Conservation (phyloP, 1,140 invertebrate species). For the Gonatopus flavifemur region DNA sequence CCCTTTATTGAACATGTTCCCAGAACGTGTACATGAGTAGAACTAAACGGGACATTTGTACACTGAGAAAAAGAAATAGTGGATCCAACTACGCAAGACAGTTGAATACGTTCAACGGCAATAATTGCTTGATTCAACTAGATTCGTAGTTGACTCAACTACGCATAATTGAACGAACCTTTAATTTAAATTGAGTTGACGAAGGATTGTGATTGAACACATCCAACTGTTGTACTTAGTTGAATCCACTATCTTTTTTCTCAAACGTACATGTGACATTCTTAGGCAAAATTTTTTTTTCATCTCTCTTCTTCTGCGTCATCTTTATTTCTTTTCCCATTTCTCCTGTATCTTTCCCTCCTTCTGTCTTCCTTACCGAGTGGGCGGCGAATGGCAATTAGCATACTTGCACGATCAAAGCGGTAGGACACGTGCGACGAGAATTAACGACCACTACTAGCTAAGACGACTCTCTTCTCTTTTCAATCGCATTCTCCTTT, state of each 20-base stretch:
- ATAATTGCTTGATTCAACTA: too few relatives aligned
- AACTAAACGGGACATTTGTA: too few relatives aligned
- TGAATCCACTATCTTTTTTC: too few relatives aligned
- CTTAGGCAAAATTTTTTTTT: not conserved
- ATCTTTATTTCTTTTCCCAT: constrained; percentile 8
- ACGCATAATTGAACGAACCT: too few relatives aligned
- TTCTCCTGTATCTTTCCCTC: not conserved
- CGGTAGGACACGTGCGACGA: constrained; percentile 29
- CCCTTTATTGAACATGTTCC: too few relatives aligned
- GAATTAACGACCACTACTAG: constrained; percentile 32
- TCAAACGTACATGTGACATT: constrained; percentile 38
- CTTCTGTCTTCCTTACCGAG: constrained; percentile 15
- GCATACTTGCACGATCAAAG: constrained; percentile 41
- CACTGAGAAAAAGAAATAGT: too few relatives aligned
- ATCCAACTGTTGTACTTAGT: too few relatives aligned
- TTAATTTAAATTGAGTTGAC: constrained; percentile 35
- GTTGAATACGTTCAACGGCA: too few relatives aligned
- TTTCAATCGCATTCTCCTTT: not conserved
- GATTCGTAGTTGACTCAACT: too few relatives aligned
- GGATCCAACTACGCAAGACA: too few relatives aligned
- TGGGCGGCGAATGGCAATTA: constrained; percentile 35
- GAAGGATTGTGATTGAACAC: too few relatives aligned
- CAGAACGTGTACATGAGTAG: too few relatives aligned
- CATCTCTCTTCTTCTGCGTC: not conserved
- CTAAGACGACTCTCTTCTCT: constrained; percentile 27